Base-by-base conservation (phyloP, 2,888 invertebrate species). In the Cantharis flavilabris region DNA sequence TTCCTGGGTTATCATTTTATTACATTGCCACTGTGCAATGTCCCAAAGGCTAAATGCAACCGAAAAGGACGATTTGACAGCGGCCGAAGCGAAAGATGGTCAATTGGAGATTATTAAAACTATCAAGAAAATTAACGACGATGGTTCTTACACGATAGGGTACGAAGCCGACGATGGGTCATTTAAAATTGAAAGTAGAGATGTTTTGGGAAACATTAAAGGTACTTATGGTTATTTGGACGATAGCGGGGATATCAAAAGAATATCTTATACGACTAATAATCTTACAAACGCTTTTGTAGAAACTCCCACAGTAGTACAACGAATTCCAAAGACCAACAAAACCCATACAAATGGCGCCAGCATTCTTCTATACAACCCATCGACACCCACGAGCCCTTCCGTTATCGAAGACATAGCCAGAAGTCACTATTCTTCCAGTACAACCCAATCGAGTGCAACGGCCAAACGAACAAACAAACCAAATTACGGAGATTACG, bases 91-190 rank as follows among this genome's bases (percentile, higher is more conserved):
- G 4, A 92, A 91, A 80, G 93, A 93, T 81, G 92, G 93, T 64
- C 93, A 94, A 87, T 91, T 94, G 16, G 94, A 95, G 85, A 95
- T 95, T 83, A 92, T 96, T 26, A 95, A 95, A 86, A 94, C 95
- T 87, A 94, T 96, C 82, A 92, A 95, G 80, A 91, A 94, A 85
- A 90, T 95, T 3, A 96, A 96, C 86, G 93, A 94, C 72, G 96
- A 96, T 85, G 96, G 96, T 28, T 95, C 95, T 0, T 96, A 96
- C 85, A 95, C 95, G 0, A 94, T 94, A 80, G 96, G 96, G 1
- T 96, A 95, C 85, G 96, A 96, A 89, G 95, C 95, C 3, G 95
- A 94, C 70, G 96, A 96, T 86, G 96, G 96, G 3, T 94, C 95
- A 0, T 96, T 95, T 87, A 95, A 96, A 89, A 95, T 95, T 76